A percentile compares a stretch with the other conserved stretches of the same genome.
Evolutionary conservation across 1,140 invertebrate genomes (phyloP).

Genomic region (Stegodyphus mimosarum): DNA sequence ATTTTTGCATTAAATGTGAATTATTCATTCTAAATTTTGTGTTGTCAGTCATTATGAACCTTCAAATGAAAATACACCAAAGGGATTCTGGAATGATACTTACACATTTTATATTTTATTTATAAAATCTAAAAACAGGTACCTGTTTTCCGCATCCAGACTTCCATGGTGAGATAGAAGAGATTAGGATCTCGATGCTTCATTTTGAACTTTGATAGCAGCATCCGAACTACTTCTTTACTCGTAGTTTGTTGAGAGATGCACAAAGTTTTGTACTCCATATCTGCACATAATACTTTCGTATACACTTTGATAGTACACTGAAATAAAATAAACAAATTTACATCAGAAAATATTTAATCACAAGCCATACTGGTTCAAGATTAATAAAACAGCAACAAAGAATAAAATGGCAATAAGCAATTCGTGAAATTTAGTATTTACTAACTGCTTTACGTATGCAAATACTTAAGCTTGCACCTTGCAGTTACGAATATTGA

Average conservation of each 20-base stretch:
- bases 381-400: background rate
- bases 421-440: too few species aligned
- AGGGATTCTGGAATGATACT: too few species aligned
- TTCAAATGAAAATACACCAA: too few species aligned
- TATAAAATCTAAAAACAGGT: background rate
- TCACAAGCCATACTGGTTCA: background rate
- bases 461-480: too few species aligned
- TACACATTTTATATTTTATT: too few species aligned
- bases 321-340: constrained; percentile 70
- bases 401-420: constrained; percentile 2
- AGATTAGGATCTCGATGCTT: constrained; percentile 88
- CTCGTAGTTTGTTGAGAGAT: constrained; percentile 87
- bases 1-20: too few species aligned
- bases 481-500: too few species aligned
- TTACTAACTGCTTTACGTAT: too few species aligned
- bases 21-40: too few species aligned
- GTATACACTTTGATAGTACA: constrained; percentile 92
- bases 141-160: constrained; percentile 76
- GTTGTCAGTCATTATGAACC: too few species aligned
- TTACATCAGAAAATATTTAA: background rate
- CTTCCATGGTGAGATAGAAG: constrained; percentile 95
- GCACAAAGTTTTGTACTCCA: constrained; percentile 91
- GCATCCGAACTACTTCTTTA: constrained; percentile 82
- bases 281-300: constrained; percentile 86
- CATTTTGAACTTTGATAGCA: constrained; percentile 91